These are phyloP conservation scores for Amiota minor DNA, from an alignment of 2,888 invertebrate genomes.

Conservation along the genomic window DNA sequence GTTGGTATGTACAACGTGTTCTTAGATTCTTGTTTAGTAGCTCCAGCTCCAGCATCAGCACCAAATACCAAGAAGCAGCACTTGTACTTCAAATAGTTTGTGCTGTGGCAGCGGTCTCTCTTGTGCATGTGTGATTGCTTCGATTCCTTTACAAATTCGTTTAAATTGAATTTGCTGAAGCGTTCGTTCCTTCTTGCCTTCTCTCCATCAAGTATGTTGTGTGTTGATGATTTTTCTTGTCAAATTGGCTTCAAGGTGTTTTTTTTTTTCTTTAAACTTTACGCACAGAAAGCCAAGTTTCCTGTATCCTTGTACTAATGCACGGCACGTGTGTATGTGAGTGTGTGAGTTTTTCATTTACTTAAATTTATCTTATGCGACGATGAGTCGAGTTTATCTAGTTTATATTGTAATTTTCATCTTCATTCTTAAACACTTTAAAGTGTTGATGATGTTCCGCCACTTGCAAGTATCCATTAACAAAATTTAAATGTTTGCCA, in stretches of 20 bases:
- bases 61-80: no score
- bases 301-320: not conserved
- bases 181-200: conserved; percentile 46
- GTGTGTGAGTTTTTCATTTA: conserved; percentile 8
- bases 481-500: conserved; percentile 48
- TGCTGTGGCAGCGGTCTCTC: not conserved
- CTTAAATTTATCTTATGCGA: conserved; percentile 11
- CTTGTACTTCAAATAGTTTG: not conserved
- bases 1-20: not conserved
- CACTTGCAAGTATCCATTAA: conserved; percentile 48
- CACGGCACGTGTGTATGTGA: not conserved
- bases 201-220: not conserved
- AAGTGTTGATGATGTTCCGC: no score
- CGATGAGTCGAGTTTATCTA: no score
- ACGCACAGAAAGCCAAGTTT: conserved; percentile 47
- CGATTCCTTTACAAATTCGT: conserved; percentile 63
- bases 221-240: conserved; percentile 60
- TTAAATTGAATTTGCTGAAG: conserved; percentile 68
- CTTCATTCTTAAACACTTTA: conserved; percentile 4
- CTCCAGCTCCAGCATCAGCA: not conserved
- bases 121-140: conserved; percentile 24
- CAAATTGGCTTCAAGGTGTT: conserved; percentile 63
- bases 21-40: not conserved
- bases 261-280: conserved; percentile 32
- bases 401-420: not conserved